These are phyloP conservation scores for Ficedula albicollis DNA, from an alignment of 2,797 vertebrate genomes.

Conservation along the genomic window DNA sequence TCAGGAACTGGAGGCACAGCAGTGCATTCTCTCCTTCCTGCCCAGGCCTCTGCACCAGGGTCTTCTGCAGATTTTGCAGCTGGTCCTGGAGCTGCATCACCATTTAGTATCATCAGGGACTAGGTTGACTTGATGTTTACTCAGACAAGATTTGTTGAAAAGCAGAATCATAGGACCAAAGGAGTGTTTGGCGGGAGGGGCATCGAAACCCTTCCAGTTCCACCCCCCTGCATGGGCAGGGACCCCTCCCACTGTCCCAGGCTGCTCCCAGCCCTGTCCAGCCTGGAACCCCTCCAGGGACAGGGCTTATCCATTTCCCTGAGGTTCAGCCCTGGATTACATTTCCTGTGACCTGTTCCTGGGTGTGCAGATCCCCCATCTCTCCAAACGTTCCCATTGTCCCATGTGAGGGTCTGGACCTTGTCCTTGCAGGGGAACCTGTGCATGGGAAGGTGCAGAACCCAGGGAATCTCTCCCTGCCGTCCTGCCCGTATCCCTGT, in stretches of 20 bases:
- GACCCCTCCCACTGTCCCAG: neutral
- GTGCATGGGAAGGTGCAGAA: neutral
- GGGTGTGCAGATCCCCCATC: too few species aligned
- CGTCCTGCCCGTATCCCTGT: neutral
- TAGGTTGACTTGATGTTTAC: neutral
- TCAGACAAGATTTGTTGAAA: rapidly evolving
- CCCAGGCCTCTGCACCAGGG: neutral
- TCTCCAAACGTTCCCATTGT: neutral
- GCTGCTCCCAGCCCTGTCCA: neutral
- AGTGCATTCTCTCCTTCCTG: neutral
- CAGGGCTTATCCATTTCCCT: rapidly evolving
- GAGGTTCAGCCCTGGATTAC: too few species aligned
- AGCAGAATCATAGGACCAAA: neutral
- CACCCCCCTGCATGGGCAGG: neutral
- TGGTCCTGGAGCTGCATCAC: neutral
- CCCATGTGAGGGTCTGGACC: rapidly evolving
- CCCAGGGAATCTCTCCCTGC: neutral
- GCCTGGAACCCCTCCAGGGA: neutral
- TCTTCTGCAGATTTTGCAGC: neutral
- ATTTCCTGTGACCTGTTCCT: neutral
- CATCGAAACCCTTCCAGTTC: neutral
- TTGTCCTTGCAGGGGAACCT: too few species aligned
- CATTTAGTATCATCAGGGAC: neutral
- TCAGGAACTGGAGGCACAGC: neutral
- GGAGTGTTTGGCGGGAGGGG: neutral